These are phyloP conservation scores for Pampus argenteus DNA, from an alignment of 2,797 vertebrate species.

Conservation along the genomic window DNA sequence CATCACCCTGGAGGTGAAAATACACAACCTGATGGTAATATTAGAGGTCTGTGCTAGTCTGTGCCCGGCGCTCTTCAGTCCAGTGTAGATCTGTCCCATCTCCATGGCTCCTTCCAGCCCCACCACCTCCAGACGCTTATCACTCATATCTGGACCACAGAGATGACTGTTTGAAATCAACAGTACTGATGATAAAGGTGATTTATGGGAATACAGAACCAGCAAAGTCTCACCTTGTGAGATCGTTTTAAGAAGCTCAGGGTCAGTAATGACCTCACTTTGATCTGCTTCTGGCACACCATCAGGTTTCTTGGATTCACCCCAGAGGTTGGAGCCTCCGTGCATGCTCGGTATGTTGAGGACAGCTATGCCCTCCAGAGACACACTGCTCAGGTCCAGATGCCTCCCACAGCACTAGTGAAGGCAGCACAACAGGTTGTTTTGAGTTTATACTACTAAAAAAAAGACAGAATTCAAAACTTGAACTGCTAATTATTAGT, in stretches of 20 bases:
- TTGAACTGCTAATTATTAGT: background rate
- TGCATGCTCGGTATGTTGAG: slow-evolving; percentile 98
- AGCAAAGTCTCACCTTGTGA: slow-evolving; percentile 86
- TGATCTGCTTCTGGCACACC: slow-evolving; percentile 67
- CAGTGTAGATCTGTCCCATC: slow-evolving; percentile 97
- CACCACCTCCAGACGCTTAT: slow-evolving; percentile 92
- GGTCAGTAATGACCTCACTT: slow-evolving; percentile 87
- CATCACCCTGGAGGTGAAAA: slow-evolving; percentile 3
- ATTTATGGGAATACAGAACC: background rate
- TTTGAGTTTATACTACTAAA: background rate
- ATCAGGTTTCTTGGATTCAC: slow-evolving; percentile 89
- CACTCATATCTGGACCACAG: slow-evolving; percentile 87
- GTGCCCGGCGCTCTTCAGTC: slow-evolving; percentile 90
- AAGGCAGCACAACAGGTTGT: slow-evolving; percentile 7
- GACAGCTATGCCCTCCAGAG: slow-evolving; percentile 91
- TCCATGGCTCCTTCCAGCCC: slow-evolving; percentile 92
- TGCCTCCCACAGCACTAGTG: slow-evolving; percentile 88
- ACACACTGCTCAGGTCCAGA: slow-evolving; percentile 86
- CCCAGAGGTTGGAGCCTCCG: slow-evolving; percentile 97
- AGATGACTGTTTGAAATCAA: background rate
- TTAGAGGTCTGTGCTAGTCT: slow-evolving; percentile 91
- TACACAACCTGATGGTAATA: slow-evolving; percentile 89
- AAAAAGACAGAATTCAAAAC: background rate
- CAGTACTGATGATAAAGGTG: background rate
- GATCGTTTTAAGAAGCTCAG: slow-evolving; percentile 88